These are phyloP conservation scores for Otolemur crassicaudatus DNA, from an alignment of 2,797 vertebrate species.

Conservation along the genomic window DNA sequence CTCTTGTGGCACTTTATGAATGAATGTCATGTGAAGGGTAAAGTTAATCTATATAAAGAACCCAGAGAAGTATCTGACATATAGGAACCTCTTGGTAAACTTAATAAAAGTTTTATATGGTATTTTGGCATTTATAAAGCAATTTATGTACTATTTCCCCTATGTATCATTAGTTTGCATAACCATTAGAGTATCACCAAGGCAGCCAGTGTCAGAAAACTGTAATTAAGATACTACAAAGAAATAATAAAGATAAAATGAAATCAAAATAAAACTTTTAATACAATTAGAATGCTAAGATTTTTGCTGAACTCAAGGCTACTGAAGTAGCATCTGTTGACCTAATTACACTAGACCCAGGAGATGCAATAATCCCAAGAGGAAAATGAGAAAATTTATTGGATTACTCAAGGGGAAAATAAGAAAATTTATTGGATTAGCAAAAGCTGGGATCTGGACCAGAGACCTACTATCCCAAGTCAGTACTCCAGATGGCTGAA, in stretches of 20 bases:
- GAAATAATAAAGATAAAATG: slow-evolving; percentile 7
- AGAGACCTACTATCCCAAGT: background rate
- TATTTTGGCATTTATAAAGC: background rate
- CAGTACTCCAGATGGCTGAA: background rate
- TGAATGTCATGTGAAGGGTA: background rate
- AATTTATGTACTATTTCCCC: background rate
- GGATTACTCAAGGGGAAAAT: background rate
- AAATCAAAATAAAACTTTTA: slow-evolving; percentile 12
- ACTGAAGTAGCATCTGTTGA: background rate
- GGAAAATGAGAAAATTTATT: background rate
- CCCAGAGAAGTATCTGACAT: background rate
- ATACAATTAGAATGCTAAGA: background rate
- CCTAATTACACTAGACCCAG: background rate
- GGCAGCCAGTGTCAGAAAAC: background rate
- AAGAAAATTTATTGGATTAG: background rate
- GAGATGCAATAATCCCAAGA: too few species aligned
- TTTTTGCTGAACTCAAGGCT: background rate
- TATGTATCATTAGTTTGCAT: background rate
- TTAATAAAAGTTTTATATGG: background rate
- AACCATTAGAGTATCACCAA: background rate
- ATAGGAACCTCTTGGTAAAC: background rate
- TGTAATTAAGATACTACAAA: background rate
- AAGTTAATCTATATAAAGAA: background rate
- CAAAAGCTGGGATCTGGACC: background rate
- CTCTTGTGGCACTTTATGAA: background rate